phyloP scores from a whole-genome alignment of 2,797 vertebrate species.

The Myotis findleyi region DNA sequence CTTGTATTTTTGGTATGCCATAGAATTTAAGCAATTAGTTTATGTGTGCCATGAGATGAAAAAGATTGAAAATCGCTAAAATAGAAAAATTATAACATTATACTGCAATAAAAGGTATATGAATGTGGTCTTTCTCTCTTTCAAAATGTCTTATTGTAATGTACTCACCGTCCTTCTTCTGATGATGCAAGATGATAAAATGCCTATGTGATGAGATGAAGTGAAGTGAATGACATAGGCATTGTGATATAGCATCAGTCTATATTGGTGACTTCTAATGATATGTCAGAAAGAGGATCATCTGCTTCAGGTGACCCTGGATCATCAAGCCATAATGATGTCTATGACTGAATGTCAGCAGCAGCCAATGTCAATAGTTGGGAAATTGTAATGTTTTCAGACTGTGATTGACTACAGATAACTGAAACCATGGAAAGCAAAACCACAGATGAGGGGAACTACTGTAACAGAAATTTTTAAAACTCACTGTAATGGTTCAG shows the following conservation, averaged over 20 bases:
- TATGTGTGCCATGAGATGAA: neutral
- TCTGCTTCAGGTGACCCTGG: neutral
- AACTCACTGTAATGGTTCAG: neutral
- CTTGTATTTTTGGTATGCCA: neutral
- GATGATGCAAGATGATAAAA: neutral
- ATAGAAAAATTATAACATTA: neutral
- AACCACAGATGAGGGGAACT: neutral
- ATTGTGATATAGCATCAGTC: neutral
- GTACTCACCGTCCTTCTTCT: neutral
- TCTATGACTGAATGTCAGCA: neutral
- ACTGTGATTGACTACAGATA: neutral
- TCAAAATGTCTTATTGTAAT: neutral
- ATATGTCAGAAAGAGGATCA: neutral
- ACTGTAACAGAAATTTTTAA: neutral
- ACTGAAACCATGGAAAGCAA: neutral
- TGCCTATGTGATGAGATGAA: neutral
- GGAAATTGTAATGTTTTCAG: neutral
- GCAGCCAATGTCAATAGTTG: neutral
- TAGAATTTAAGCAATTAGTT: neutral
- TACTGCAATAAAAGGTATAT: neutral
- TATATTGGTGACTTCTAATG: neutral
- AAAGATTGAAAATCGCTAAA: neutral
- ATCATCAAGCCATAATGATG: neutral
- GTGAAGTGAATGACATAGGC: neutral
- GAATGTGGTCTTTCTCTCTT: neutral